Evolutionary conservation across 2,888 invertebrate species (phyloP), one percentile per base, ranked within the genome.

Genomic region (Sinopyrophorus schimmeli): DNA sequence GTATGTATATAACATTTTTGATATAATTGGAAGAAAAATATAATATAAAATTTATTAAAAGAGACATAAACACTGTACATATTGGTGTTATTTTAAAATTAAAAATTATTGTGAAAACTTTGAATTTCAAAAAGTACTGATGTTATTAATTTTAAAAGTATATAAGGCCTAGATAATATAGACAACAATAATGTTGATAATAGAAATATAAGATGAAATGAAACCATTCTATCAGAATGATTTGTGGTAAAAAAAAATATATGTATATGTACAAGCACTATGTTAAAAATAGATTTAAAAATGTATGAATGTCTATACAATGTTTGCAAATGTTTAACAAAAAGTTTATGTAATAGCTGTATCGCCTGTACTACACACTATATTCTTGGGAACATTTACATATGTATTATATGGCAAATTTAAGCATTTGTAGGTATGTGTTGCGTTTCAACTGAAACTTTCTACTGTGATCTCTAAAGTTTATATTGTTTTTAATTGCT

Each of bases 381-480:
- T 46, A 50, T 51, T 46, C 46, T 51, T 46, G 51, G 51, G 51
- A 51, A 51, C 51, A 51, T 41, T 46, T 46, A 51, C 51, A 34
- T 41, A 26, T 48, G 27, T 31, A 20, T 47, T 27, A 14, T 21
- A 35, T 41, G 31, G 32, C 34, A 47, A 35, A 41, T 35, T 28
- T 26, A 23, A 41, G 41, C 21, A 47, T 47, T 41, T 50, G 27
- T 37, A 37, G n/a, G n/a, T 31, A 40, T 57, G 11, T 43, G 51
- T 49, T 51, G 48, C 49, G 49, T 48, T 51, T 52, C 41, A 58
- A 56, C 52, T 53, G 47, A 57, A 60, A 42, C 30, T 38, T 49
- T 49, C 49, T 49, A 59, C 63, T 63, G 63, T 63, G 63, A 63
- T 63, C 63, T 61, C 20, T 41, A 40, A 41, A 23, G 23, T 60